These are phyloP conservation scores for Theodoxus fluviatilis DNA, from an alignment of 2,888 invertebrate genomes.

Conservation along the genomic window DNA sequence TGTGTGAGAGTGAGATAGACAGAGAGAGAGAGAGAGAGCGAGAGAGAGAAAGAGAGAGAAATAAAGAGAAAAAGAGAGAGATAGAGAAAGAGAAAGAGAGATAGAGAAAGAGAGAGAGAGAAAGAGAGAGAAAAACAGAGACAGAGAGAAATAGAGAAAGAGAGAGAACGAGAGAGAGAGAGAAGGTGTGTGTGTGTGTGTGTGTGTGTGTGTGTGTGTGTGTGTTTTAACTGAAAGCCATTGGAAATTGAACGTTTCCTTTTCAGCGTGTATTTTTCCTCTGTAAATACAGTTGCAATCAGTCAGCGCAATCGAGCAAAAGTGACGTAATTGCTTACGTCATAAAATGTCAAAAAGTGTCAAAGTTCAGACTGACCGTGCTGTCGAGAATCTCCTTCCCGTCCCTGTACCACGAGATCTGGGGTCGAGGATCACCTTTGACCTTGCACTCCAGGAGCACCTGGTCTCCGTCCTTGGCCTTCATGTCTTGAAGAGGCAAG, in stretches of 20 bases:
- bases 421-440: conserved; percentile 51
- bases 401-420: conserved; percentile 52
- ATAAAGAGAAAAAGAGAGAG: too few species aligned
- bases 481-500: conserved; percentile 32
- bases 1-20: too few species aligned
- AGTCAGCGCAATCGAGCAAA: neutral
- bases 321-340: neutral
- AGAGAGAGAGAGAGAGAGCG: too few species aligned
- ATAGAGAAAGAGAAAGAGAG: too few species aligned
- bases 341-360: neutral
- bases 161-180: too few species aligned
- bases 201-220: too few species aligned
- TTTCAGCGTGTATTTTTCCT: neutral
- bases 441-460: conserved; percentile 52
- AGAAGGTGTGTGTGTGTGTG: too few species aligned
- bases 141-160: too few species aligned
- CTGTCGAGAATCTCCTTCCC: conserved; percentile 50
- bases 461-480: conserved; percentile 48
- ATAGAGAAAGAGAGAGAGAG: too few species aligned
- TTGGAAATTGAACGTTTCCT: neutral
- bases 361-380: conserved; percentile 39
- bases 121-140: too few species aligned
- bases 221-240: too few species aligned
- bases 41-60: too few species aligned
- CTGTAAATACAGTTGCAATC: neutral